Evolutionary conservation across 2,797 vertebrate species (phyloP).

Genomic region (Lutjanus argentimaculatus): DNA sequence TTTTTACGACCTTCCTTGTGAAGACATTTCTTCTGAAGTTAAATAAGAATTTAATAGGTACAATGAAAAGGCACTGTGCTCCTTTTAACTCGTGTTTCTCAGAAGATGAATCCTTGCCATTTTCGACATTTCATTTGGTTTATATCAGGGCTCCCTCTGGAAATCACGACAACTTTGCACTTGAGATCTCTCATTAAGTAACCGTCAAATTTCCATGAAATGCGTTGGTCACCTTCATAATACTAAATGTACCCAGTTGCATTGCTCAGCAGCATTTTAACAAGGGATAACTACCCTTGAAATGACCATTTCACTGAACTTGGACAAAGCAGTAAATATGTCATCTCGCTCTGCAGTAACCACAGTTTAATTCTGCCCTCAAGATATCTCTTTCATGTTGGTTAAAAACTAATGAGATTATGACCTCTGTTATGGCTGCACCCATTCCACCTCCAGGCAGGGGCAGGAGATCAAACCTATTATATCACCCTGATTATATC

Average conservation of each 20-base stretch:
- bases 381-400: constrained; percentile 2
- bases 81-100: not conserved
- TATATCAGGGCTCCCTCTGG: not conserved
- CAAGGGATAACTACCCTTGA: not conserved
- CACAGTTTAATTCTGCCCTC: not conserved
- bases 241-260: not conserved
- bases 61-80: not conserved
- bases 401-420: not conserved
- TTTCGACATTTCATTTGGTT: not conserved
- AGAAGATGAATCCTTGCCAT: not conserved
- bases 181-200: not conserved
- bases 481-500: constrained; percentile 24
- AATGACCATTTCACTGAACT: not conserved
- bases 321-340: not conserved
- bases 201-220: not conserved
- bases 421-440: not conserved
- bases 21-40: not conserved
- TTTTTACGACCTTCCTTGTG: not conserved
- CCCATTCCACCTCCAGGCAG: constrained; percentile 8
- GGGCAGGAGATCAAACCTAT: not conserved
- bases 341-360: not conserved
- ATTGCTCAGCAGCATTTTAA: not conserved
- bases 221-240: not conserved
- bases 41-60: not conserved
- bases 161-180: not conserved